Conservation (phyloP, 2,797 vertebrate species). For the Oryzias dopingdopingensis region DNA sequence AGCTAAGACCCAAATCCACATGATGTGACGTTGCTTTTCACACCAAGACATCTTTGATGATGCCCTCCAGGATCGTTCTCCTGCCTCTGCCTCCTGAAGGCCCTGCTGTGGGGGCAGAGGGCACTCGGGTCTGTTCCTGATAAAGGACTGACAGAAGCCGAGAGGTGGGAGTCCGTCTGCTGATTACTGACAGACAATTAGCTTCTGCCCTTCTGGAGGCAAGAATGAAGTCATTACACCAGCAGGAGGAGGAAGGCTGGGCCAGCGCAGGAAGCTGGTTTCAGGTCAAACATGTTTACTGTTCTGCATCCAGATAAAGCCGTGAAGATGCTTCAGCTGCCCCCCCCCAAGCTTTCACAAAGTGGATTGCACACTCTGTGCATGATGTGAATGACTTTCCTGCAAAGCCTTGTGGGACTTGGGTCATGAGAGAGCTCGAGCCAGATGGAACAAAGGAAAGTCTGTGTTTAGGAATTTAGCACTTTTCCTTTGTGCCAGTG, state of each 20-base stretch:
- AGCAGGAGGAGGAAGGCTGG: conserved; percentile 12
- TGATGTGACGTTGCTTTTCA: conserved; percentile 17
- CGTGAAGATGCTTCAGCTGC: neutral
- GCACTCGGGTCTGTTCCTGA: conserved; percentile 5
- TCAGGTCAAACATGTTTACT: no score
- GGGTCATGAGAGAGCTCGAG: conserved; percentile 23
- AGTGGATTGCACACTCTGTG: conserved; percentile 3
- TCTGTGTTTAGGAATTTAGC: neutral
- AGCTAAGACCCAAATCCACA: conserved; percentile 6
- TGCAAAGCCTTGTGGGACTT: conserved; percentile 36
- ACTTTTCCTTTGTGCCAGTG: conserved; percentile 13
- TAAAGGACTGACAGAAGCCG: neutral
- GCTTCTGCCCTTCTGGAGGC: conserved; percentile 14
- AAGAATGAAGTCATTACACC: conserved; percentile 32
- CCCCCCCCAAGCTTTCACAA: neutral
- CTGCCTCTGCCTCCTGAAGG: conserved; percentile 22
- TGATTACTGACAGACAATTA: conserved; percentile 47
- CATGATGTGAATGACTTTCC: conserved; percentile 7
- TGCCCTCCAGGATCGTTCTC: conserved; percentile 40
- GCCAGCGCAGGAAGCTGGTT: neutral
- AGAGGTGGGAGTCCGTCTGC: conserved; percentile 12
- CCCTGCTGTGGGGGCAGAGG: conserved; percentile 49
- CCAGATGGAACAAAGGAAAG: conserved; percentile 10
- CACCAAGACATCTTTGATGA: conserved; percentile 40
- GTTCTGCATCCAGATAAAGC: conserved; percentile 11